Conservation (phyloP, 1,140 invertebrate genomes). For the Drosophila takahashii region DNA sequence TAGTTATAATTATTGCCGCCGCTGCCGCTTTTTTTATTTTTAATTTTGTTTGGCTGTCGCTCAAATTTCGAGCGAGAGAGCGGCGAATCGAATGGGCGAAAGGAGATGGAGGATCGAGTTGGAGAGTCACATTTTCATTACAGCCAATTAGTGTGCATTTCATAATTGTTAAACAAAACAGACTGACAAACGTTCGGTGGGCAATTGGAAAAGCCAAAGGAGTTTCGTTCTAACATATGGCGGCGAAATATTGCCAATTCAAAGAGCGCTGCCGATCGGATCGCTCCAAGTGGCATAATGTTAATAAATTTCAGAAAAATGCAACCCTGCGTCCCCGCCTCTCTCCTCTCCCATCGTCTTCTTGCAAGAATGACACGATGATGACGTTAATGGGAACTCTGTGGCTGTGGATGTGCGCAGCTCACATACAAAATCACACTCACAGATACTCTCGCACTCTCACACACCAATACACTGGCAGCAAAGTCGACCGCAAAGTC, state of each 20-base stretch:
- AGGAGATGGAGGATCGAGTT: constrained; percentile 5
- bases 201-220: constrained; percentile 28
- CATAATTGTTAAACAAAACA: constrained; percentile 84
- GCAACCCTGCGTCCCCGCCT: constrained; percentile 68
- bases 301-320: constrained; percentile 64
- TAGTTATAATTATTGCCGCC: constrained; percentile 82
- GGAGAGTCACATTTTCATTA: constrained; percentile 78
- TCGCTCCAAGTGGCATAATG: constrained; percentile 30
- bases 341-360: constrained; percentile 17
- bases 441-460: constrained; percentile 32
- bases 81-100: constrained; percentile 20
- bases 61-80: constrained; percentile 50
- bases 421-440: constrained; percentile 49
- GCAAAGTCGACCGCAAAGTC: constrained; percentile 75
- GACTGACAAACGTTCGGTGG: constrained; percentile 3
- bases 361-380: constrained; percentile 82
- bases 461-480: constrained; percentile 43
- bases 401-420: constrained; percentile 61
- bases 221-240: constrained; percentile 63
- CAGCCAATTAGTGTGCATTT: constrained; percentile 84
- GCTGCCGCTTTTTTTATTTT: constrained; percentile 67
- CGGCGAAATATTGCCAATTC: constrained; percentile 26
- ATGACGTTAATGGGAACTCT: constrained; percentile 83
- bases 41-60: constrained; percentile 78
- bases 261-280: constrained; percentile 12